Base-by-base conservation (phyloP, 2,113 vertebrate species). In the Petaurus breviceps region DNA sequence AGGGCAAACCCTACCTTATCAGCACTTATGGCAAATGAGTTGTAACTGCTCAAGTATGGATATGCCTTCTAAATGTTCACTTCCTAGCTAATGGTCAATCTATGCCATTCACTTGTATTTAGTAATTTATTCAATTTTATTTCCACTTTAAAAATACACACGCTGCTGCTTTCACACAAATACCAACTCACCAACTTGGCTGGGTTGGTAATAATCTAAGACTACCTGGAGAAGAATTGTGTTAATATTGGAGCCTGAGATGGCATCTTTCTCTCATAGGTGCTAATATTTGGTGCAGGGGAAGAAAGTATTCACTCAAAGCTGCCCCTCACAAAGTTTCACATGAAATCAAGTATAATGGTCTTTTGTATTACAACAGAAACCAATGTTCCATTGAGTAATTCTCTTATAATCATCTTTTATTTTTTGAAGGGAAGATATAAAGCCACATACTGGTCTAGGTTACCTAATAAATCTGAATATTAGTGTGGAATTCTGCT, bases 1-100 rank as follows among this genome's bases (percentile, higher is more conserved):
- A 96, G 95, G 97, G 95, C 57, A 91, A 95, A 96, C 43, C 89
- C 89, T 95, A 95, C 43, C 68, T 96, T 97, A 89, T 95, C 96
- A 97, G 89, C 89, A 95, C 93, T 95, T 97, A 97, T n/a, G 95
- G 92, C 84, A 95, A 98, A 89, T 54, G 89, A 89, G 89, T 94
- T 68, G 14, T 94, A 93, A 94, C 55, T 91, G 26, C 57, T 97
- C 93, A 94, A 94, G 54, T 61, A 92, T 51, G 95, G 93, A 8
- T 49, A 47, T 94, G 31, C 91, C 52, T 68, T 95, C 19, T 89
- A 94, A 97, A 96, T 96, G 96, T 94, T 84, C 95, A 95, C 91
- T 94, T 96, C 90, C 93, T 95, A 95, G 93, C 89, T 95, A 95
- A 54, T 95, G 92, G 93, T 31, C 94, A 91, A 93, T 51, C 91